A percentile compares a stretch with the other conserved stretches of the same genome.
Evolutionary conservation across 2,888 invertebrate genomes (phyloP).

Genomic region (Microchrysa polita): DNA sequence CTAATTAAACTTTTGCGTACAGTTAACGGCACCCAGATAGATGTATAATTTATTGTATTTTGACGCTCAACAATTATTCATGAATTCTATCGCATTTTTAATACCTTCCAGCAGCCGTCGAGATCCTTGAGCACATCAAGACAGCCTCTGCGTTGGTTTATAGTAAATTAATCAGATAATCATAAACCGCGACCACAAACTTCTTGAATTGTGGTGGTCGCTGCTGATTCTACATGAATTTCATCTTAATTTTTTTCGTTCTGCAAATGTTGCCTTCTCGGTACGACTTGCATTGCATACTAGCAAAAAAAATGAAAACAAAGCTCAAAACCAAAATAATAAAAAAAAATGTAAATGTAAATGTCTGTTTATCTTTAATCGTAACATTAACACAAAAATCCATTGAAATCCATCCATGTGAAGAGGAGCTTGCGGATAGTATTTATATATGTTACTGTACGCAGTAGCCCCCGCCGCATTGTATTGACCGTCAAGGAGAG

Average conservation of each 20-base stretch:
- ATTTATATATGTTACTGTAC: too few relatives aligned
- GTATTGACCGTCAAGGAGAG: neutral
- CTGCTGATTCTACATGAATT: too few relatives aligned
- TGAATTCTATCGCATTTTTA: too few relatives aligned
- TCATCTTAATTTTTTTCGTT: neutral
- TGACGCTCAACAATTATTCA: too few relatives aligned
- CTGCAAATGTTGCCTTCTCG: neutral
- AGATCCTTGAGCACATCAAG: too few relatives aligned
- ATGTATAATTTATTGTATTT: too few relatives aligned
- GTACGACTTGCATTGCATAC: neutral
- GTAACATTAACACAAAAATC: slow-evolving; percentile 36
- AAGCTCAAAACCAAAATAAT: too few relatives aligned
- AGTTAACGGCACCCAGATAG: too few relatives aligned
- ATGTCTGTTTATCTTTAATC: slow-evolving; percentile 38
- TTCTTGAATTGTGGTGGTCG: neutral
- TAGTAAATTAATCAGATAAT: slow-evolving; percentile 20
- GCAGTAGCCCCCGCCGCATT: too few relatives aligned
- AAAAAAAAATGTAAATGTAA: slow-evolving; percentile 33
- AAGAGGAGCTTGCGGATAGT: neutral
- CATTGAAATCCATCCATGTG: neutral
- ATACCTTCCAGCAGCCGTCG: too few relatives aligned
- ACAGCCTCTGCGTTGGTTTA: neutral
- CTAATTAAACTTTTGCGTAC: too few relatives aligned
- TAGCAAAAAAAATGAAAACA: neutral
- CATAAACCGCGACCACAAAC: slow-evolving; percentile 15